A percentile compares a stretch with the other conserved stretches of the same genome.
Conservation (phyloP, 2,888 invertebrate species). For the Nebria brevicollis region DNA sequence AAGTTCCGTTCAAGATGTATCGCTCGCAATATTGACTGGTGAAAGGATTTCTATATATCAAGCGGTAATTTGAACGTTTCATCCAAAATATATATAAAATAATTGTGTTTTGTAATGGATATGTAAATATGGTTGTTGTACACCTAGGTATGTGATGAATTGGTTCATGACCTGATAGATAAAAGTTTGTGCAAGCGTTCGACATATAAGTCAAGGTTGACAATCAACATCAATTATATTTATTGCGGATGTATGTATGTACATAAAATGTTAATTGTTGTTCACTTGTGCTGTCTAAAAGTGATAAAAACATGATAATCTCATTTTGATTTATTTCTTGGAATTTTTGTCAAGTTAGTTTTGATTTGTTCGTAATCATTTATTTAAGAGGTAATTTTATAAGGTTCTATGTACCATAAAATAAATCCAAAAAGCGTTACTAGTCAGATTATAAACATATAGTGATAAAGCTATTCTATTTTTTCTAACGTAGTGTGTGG, state of each 20-base stretch:
- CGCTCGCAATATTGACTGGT: too few relatives aligned
- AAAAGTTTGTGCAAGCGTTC: slow-evolving; percentile 6
- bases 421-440: slow-evolving; percentile 45
- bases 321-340: too few relatives aligned
- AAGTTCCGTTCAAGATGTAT: too few relatives aligned
- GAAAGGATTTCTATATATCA: neutral
- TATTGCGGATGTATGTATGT: slow-evolving; percentile 18
- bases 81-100: too few relatives aligned
- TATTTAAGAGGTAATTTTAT: slow-evolving; percentile 38
- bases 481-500: slow-evolving; percentile 43
- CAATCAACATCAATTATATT: slow-evolving; percentile 32
- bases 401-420: slow-evolving; percentile 37
- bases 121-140: neutral
- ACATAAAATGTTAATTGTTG: neutral
- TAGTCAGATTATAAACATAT: slow-evolving; percentile 40
- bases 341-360: neutral
- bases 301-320: too few relatives aligned
- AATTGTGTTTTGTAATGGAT: neutral
- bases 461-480: slow-evolving; percentile 47
- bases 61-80: too few relatives aligned
- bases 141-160: neutral
- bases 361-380: slow-evolving; percentile 21
- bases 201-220: slow-evolving; percentile 17
- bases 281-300: neutral
- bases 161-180: slow-evolving; percentile 10